Evolutionary conservation across 2,888 invertebrate genomes (phyloP).

Genomic region (Osmoderma eremita): DNA sequence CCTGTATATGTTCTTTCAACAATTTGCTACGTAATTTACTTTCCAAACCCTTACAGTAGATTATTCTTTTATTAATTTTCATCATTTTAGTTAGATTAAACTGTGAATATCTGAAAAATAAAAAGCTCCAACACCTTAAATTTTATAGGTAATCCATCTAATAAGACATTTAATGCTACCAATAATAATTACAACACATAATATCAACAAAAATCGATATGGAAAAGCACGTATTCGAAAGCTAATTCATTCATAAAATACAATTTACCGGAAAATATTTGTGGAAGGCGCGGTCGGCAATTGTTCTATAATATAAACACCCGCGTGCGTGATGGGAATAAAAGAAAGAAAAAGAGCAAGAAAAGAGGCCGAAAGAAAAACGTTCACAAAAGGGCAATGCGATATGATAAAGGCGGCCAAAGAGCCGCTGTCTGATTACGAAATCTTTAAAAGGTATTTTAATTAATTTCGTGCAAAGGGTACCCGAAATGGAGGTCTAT

Average conservation of each 20-base stretch:
- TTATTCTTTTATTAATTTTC: too few species aligned
- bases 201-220: not conserved
- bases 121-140: too few species aligned
- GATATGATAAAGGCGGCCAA: constrained; percentile 3
- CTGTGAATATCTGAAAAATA: too few species aligned
- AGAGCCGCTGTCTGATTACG: constrained; percentile 1
- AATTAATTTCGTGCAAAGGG: constrained; percentile 5
- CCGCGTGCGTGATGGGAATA: not conserved
- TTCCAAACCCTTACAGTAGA: too few species aligned
- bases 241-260: not conserved
- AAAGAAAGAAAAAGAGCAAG: constrained; percentile 1
- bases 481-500: not conserved
- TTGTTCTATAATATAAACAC: not conserved
- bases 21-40: too few species aligned
- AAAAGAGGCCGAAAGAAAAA: not conserved
- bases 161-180: not conserved
- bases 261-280: not conserved
- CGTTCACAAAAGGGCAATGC: not conserved
- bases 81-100: too few species aligned
- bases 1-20: too few species aligned
- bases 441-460: constrained; percentile 13
- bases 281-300: not conserved
- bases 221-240: too few species aligned
- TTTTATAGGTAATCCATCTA: too few species aligned
- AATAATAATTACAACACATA: too few species aligned